Evolutionary conservation across 2,113 vertebrate genomes (phyloP).

Genomic region (Tursiops truncatus): DNA sequence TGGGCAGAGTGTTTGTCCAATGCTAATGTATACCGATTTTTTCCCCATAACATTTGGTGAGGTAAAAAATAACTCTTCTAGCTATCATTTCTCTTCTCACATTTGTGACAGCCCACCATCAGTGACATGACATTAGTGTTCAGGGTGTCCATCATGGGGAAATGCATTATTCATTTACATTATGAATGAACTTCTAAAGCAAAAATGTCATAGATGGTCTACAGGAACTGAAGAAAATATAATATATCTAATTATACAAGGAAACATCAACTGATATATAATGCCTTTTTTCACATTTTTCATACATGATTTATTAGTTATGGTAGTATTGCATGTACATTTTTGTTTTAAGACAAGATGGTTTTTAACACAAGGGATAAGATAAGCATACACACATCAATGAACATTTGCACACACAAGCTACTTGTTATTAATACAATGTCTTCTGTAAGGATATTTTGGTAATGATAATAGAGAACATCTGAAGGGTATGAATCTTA

Average conservation of each 20-base stretch:
- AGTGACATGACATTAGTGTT: slow-evolving; percentile 14
- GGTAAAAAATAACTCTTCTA: not conserved
- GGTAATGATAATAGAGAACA: not conserved
- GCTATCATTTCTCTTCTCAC: slow-evolving; percentile 24
- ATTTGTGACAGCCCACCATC: slow-evolving; percentile 39
- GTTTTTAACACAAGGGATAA: not conserved
- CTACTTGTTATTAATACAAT: not conserved
- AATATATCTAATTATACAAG: slow-evolving; percentile 29
- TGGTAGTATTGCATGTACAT: not conserved
- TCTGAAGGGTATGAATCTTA: not conserved
- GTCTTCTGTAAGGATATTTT: not conserved
- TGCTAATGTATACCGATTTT: not conserved
- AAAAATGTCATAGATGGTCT: slow-evolving; percentile 40
- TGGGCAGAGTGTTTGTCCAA: not conserved
- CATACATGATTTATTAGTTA: slow-evolving; percentile 21
- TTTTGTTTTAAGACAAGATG: not conserved
- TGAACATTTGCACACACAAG: not conserved
- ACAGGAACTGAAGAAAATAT: slow-evolving; percentile 12
- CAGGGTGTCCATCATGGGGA: not conserved
- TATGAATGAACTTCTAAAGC: slow-evolving; percentile 45
- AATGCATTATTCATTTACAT: slow-evolving; percentile 55
- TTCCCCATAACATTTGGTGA: not conserved
- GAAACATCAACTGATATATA: not conserved
- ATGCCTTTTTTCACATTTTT: slow-evolving; percentile 40
- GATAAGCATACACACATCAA: not conserved